A percentile compares a stretch with the other conserved stretches of the same genome.
Evolutionary conservation across 2,113 vertebrate genomes (phyloP).

Genomic region (Zapornia atra): DNA sequence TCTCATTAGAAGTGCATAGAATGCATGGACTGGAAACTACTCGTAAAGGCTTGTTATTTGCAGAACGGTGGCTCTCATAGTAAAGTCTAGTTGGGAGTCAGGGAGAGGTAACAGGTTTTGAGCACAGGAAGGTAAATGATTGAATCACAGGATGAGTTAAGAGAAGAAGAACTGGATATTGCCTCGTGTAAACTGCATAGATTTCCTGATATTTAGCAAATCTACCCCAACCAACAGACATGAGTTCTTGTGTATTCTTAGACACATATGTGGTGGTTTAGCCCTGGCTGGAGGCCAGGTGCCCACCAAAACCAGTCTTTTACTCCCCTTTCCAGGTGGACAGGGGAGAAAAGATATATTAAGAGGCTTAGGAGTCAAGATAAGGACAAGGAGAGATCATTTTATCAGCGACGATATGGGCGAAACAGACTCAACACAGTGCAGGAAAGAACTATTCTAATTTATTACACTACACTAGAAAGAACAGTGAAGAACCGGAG

Average conservation of each 20-base stretch:
- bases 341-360: too few species aligned
- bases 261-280: too few species aligned
- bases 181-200: not conserved
- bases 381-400: too few species aligned
- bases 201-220: not conserved
- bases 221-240: fast-evolving
- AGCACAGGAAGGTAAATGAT: not conserved
- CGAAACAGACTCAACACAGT: too few species aligned
- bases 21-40: not conserved
- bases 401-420: too few species aligned
- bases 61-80: not conserved
- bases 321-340: too few species aligned
- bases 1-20: not conserved
- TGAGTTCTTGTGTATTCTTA: not conserved
- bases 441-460: too few species aligned
- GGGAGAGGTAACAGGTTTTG: not conserved
- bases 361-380: too few species aligned
- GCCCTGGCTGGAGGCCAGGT: too few species aligned
- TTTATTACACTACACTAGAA: too few species aligned
- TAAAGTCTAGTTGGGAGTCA: not conserved
- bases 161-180: not conserved
- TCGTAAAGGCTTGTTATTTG: not conserved
- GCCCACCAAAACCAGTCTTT: too few species aligned
- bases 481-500: too few species aligned
- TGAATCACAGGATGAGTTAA: not conserved